phyloP scores from a whole-genome alignment of 2,888 invertebrate genomes.

The Apomyelois bistriatella region DNA sequence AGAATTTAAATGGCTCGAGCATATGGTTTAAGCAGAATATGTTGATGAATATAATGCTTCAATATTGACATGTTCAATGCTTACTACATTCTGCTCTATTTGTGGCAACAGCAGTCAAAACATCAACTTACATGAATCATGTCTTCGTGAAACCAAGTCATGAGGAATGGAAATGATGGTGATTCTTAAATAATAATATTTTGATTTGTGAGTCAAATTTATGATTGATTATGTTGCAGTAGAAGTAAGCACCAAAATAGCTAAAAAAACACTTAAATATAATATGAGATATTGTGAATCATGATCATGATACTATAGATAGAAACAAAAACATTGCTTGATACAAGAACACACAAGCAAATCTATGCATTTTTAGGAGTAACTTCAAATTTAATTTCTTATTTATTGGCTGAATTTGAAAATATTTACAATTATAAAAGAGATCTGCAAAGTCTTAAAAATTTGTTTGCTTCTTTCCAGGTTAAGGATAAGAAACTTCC shows the following conservation, averaged over 20 bases:
- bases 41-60: background rate
- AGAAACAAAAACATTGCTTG: too few species aligned
- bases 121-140: background rate
- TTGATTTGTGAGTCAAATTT: background rate
- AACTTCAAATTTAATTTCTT: too few species aligned
- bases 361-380: too few species aligned
- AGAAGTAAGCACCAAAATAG: background rate
- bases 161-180: background rate
- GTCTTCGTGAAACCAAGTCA: background rate
- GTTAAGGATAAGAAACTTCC: conserved; percentile 69
- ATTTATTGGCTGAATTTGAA: too few species aligned
- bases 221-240: background rate
- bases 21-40: background rate
- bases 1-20: too few species aligned
- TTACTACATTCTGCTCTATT: background rate
- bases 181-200: background rate
- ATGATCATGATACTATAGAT: too few species aligned
- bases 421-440: too few species aligned
- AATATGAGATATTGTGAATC: too few species aligned
- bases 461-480: conserved; percentile 35
- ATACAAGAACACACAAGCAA: too few species aligned
- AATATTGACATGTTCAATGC: background rate
- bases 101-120: background rate
- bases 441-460: too few species aligned
- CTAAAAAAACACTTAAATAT: too few species aligned